Conservation (phyloP, 1,140 invertebrate species). For the Chrysoperla carnea region DNA sequence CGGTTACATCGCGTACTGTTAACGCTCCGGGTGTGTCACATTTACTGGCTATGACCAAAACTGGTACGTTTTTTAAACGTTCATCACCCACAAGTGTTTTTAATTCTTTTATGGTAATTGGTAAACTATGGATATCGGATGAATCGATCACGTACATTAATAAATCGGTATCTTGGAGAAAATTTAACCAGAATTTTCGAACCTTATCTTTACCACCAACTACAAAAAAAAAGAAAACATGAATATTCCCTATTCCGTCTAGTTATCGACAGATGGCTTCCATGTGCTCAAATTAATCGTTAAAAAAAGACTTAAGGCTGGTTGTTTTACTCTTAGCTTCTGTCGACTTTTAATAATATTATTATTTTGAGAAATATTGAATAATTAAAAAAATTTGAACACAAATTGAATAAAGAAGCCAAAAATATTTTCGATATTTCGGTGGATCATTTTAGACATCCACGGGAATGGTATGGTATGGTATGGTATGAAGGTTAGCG, state of each 20-base stretch:
- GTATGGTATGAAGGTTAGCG: too few relatives aligned
- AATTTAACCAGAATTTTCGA: constrained; percentile 25
- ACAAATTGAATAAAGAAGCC: too few relatives aligned
- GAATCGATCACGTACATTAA: constrained; percentile 30
- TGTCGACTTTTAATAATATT: constrained; percentile 4
- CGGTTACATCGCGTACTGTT: constrained; percentile 19
- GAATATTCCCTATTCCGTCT: too few relatives aligned
- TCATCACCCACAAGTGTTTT: constrained; percentile 24
- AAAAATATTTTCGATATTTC: too few relatives aligned
- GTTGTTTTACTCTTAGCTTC: too few relatives aligned
- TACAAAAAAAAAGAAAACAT: constrained; percentile 4
- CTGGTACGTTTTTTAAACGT: constrained; percentile 20
- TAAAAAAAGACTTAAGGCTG: too few relatives aligned
- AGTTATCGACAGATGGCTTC: too few relatives aligned
- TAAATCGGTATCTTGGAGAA: constrained; percentile 28
- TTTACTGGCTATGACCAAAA: constrained; percentile 26
- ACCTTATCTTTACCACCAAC: constrained; percentile 24
- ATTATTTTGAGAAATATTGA: too few relatives aligned
- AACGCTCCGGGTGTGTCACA: constrained; percentile 21
- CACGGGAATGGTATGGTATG: too few relatives aligned
- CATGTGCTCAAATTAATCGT: too few relatives aligned
- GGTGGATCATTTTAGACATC: too few relatives aligned
- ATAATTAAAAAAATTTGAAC: too few relatives aligned
- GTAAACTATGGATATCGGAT: constrained; percentile 17
- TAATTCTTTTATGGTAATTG: constrained; percentile 17